Evolutionary conservation across 2,113 vertebrate genomes (phyloP).

Genomic region (Phaethornis superciliosus): DNA sequence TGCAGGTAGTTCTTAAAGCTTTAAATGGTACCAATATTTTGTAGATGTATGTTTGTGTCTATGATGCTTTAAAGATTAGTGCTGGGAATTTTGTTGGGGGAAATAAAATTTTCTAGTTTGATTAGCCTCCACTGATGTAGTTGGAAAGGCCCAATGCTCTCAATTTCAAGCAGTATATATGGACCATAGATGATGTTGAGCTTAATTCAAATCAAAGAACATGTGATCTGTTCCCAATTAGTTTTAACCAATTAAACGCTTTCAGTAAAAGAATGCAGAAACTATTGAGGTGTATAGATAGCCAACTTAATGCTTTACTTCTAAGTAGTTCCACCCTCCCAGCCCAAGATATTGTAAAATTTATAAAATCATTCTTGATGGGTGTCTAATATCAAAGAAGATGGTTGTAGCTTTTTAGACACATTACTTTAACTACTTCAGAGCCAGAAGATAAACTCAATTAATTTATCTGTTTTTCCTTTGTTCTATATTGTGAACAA

Average conservation of each 20-base stretch:
- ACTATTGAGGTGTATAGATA: not conserved
- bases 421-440: not conserved
- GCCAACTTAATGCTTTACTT: not conserved
- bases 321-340: not conserved
- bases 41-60: not conserved
- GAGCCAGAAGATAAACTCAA: not conserved
- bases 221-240: not conserved
- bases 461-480: not conserved
- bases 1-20: not conserved
- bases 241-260: not conserved
- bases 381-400: not conserved
- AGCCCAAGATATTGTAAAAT: not conserved
- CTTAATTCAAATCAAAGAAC: not conserved
- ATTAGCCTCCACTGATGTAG: not conserved
- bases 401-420: not conserved
- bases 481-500: not conserved
- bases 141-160: accelerated
- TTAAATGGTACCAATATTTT: not conserved
- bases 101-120: not conserved
- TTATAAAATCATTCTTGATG: not conserved
- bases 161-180: not conserved
- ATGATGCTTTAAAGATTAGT: not conserved
- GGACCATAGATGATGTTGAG: not conserved
- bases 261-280: not conserved
- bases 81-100: not conserved